Percentiles rank a stretch among this genome's conserved stretches.
phyloP scores from a whole-genome alignment of 2,888 invertebrate species.

The Crematogaster levior region DNA sequence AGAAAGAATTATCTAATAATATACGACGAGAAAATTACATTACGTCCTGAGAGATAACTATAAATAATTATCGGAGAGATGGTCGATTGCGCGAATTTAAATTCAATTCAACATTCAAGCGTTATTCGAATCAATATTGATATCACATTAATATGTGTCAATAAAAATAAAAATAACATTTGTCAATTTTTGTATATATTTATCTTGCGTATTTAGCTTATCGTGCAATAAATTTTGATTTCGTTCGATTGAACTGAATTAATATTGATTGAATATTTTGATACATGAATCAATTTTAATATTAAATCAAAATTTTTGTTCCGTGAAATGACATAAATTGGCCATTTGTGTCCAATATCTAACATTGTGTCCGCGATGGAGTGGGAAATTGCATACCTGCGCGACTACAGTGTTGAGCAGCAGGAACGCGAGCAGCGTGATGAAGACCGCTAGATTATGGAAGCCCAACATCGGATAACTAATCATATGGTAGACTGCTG shows the following conservation, averaged over 20 bases:
- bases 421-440: conserved; percentile 89
- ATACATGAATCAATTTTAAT: background rate
- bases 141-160: no score
- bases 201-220: background rate
- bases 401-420: conserved; percentile 91
- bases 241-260: background rate
- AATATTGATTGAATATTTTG: background rate
- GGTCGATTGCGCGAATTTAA: background rate
- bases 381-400: conserved; percentile 86
- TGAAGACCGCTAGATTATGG: conserved; percentile 89
- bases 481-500: conserved; percentile 91
- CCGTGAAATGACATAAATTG: background rate
- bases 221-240: background rate
- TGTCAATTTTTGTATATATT: background rate
- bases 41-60: background rate
- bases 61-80: background rate
- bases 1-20: background rate
- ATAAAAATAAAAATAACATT: background rate
- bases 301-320: background rate
- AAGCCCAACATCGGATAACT: conserved; percentile 92
- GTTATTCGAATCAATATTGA: background rate
- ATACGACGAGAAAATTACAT: background rate
- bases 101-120: background rate
- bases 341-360: background rate
- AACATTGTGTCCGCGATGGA: background rate